Conservation (phyloP, 2,888 invertebrate species). For the Tetranychus truncatus region DNA sequence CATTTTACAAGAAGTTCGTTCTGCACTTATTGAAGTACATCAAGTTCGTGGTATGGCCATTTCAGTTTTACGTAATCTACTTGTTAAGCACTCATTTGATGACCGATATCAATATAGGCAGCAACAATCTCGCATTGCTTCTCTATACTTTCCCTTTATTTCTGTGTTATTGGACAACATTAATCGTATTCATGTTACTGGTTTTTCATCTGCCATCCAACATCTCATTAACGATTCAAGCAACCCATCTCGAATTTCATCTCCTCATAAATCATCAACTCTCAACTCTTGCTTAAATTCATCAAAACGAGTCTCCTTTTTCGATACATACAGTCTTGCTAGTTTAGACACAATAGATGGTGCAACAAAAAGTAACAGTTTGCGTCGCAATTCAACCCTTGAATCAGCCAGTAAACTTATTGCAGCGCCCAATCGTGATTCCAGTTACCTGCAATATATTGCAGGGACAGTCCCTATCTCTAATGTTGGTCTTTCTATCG, state of each 20-base stretch:
- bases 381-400: slow-evolving; percentile 8
- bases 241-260: not conserved
- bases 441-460: slow-evolving; percentile 50
- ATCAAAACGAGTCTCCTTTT: slow-evolving; percentile 9
- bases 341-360: not conserved
- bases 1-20: slow-evolving; percentile 66
- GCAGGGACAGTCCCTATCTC: slow-evolving; percentile 32
- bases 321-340: not conserved
- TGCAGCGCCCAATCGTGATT: slow-evolving; percentile 41
- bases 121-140: slow-evolving; percentile 47
- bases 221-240: not conserved
- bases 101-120: slow-evolving; percentile 47
- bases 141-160: slow-evolving; percentile 77
- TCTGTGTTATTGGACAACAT: slow-evolving; percentile 70
- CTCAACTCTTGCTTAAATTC: slow-evolving; percentile 1
- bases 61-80: slow-evolving; percentile 55
- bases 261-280: not conserved
- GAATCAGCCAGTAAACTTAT: not conserved
- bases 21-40: slow-evolving; percentile 63
- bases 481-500: not conserved
- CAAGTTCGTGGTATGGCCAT: slow-evolving; percentile 64
- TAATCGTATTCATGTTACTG: slow-evolving; percentile 43
- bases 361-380: not conserved
- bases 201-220: slow-evolving; percentile 9
- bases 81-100: slow-evolving; percentile 86